Evolutionary conservation across 2,888 invertebrate genomes (phyloP).

Genomic region (Lycia hirtaria): DNA sequence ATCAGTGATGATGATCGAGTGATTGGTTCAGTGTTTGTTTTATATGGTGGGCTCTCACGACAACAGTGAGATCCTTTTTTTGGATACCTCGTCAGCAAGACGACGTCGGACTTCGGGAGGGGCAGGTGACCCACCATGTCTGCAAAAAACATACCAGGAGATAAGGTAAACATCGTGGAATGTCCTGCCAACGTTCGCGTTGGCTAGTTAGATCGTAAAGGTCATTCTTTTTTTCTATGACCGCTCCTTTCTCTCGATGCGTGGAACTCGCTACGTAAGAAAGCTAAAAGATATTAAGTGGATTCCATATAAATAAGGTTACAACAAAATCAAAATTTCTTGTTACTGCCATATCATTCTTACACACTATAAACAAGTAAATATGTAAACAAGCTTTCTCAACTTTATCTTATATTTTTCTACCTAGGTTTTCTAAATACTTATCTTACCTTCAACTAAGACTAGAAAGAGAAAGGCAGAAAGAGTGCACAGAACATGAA

Average conservation of each 20-base stretch:
- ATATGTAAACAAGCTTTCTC: background rate
- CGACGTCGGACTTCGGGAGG: slow-evolving; percentile 76
- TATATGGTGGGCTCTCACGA: slow-evolving; percentile 82
- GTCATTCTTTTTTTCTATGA: slow-evolving; percentile 73
- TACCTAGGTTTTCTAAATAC: too few species aligned
- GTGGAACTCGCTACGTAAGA: slow-evolving; percentile 41
- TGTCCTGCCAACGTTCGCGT: slow-evolving; percentile 46
- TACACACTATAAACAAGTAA: background rate
- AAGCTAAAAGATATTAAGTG: background rate
- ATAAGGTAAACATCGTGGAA: slow-evolving; percentile 87
- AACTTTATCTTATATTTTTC: too few species aligned
- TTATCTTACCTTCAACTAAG: too few species aligned
- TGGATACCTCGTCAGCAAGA: slow-evolving; percentile 82
- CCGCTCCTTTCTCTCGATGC: slow-evolving; percentile 72
- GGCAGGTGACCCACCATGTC: slow-evolving; percentile 87
- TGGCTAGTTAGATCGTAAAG: slow-evolving; percentile 57
- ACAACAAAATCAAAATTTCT: background rate
- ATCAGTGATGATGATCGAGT: slow-evolving; percentile 84
- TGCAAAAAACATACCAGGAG: slow-evolving; percentile 92
- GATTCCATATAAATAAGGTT: background rate
- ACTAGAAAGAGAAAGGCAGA: too few species aligned
- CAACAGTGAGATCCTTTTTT: slow-evolving; percentile 82
- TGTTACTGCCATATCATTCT: background rate
- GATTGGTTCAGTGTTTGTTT: slow-evolving; percentile 83
- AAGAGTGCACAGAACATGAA: too few species aligned